Conservation (phyloP, 2,888 invertebrate genomes). For the Lasioglossum figueresi region DNA sequence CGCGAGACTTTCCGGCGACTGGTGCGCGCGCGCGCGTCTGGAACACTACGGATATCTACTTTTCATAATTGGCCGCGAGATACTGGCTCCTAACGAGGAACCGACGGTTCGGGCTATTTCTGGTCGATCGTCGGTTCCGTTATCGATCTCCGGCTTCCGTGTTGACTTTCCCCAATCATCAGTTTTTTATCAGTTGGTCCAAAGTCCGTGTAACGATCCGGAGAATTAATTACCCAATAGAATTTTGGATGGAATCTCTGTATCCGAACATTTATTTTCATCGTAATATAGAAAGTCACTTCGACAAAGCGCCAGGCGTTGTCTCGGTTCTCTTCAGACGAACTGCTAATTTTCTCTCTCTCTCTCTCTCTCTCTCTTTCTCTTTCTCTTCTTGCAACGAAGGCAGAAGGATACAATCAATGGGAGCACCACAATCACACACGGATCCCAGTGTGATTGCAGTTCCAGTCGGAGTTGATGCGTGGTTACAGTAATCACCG, state of each 20-base stretch:
- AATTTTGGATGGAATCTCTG: background rate
- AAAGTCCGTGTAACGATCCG: background rate
- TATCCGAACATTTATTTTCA: background rate
- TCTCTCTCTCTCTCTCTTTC: background rate
- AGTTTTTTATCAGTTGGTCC: background rate
- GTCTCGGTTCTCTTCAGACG: background rate
- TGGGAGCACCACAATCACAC: background rate
- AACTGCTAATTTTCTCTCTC: background rate
- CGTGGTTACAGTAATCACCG: background rate
- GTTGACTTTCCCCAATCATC: background rate
- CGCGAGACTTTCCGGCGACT: constrained; percentile 6
- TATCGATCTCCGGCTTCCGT: constrained; percentile 21
- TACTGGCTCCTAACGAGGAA: constrained; percentile 8
- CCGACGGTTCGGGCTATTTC: background rate
- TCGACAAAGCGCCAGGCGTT: background rate
- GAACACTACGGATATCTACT: constrained; percentile 8
- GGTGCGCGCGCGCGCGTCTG: background rate
- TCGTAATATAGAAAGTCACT: background rate
- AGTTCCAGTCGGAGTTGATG: background rate
- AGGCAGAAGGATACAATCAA: background rate
- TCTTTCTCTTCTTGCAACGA: background rate
- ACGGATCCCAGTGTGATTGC: background rate
- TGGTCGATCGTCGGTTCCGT: background rate
- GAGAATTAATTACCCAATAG: background rate
- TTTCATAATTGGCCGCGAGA: constrained; percentile 30